These are phyloP conservation scores for Hetaerina americana DNA, from an alignment of 1,140 invertebrate genomes.

Conservation along the genomic window DNA sequence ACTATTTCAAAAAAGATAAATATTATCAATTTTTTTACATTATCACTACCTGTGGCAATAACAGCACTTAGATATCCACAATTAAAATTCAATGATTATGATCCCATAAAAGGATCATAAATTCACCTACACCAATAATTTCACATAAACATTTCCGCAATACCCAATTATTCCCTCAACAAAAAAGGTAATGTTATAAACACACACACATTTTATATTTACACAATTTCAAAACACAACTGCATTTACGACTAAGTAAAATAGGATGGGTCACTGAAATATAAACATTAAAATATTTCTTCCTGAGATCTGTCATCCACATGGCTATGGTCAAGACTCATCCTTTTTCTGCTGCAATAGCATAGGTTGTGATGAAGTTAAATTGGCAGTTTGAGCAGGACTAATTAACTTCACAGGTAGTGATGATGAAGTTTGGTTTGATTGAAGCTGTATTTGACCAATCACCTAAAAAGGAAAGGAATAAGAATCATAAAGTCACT, in stretches of 20 bases:
- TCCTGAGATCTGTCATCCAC: background rate
- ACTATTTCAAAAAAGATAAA: too few species aligned
- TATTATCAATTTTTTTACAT: too few species aligned
- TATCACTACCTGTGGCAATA: too few species aligned
- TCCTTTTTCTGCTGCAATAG: background rate
- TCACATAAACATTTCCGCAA: too few species aligned
- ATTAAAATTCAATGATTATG: too few species aligned
- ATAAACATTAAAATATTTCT: background rate
- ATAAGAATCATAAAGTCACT: too few species aligned
- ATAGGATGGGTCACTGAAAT: background rate
- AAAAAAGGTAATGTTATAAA: too few species aligned
- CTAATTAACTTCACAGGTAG: background rate
- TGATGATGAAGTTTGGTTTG: background rate
- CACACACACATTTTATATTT: background rate
- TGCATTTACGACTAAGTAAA: background rate
- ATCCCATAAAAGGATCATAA: too few species aligned
- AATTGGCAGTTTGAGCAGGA: background rate
- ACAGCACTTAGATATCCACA: too few species aligned
- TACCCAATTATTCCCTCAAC: too few species aligned
- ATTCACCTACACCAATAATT: too few species aligned
- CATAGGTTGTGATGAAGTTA: background rate
- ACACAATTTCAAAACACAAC: background rate
- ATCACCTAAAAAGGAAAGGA: background rate
- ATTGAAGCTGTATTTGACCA: background rate
- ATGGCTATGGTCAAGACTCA: background rate